Percentiles rank a stretch among this genome's conserved stretches.
These are phyloP conservation scores for Odontomyia ornata DNA, from an alignment of 2,888 invertebrate genomes.

Conservation along the genomic window DNA sequence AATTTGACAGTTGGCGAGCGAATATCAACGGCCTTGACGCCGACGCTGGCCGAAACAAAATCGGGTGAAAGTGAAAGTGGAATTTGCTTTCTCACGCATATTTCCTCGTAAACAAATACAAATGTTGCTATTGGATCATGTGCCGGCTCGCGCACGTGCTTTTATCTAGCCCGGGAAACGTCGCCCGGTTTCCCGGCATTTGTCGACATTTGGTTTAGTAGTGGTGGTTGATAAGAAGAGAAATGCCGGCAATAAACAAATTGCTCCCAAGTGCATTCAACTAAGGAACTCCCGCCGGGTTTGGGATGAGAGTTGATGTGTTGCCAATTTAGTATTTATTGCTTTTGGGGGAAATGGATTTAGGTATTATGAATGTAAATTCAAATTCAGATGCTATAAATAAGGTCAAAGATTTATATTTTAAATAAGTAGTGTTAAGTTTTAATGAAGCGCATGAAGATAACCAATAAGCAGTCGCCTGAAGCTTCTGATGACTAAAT, in stretches of 20 bases:
- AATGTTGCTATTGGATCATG: neutral
- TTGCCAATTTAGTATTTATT: neutral
- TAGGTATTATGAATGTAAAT: no score
- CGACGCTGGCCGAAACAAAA: neutral
- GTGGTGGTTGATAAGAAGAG: conserved; percentile 1
- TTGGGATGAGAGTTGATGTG: neutral
- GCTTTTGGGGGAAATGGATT: no score
- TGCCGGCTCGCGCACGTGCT: conserved; percentile 10
- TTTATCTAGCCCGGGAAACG: neutral
- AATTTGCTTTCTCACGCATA: neutral
- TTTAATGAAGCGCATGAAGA: no score
- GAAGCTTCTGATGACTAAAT: no score
- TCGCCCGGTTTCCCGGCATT: neutral
- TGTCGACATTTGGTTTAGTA: neutral
- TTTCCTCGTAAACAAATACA: neutral
- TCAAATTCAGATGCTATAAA: no score
- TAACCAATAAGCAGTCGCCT: no score
- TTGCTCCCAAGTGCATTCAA: conserved; percentile 1
- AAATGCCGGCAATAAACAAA: conserved; percentile 26
- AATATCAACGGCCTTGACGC: conserved; percentile 28
- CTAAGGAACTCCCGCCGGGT: neutral
- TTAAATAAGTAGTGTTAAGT: no score
- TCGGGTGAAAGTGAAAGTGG: conserved; percentile 25
- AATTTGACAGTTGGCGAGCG: conserved; percentile 38
- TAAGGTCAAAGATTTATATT: no score